Base-by-base conservation (phyloP, 2,113 vertebrate genomes). In the Perca fluviatilis region DNA sequence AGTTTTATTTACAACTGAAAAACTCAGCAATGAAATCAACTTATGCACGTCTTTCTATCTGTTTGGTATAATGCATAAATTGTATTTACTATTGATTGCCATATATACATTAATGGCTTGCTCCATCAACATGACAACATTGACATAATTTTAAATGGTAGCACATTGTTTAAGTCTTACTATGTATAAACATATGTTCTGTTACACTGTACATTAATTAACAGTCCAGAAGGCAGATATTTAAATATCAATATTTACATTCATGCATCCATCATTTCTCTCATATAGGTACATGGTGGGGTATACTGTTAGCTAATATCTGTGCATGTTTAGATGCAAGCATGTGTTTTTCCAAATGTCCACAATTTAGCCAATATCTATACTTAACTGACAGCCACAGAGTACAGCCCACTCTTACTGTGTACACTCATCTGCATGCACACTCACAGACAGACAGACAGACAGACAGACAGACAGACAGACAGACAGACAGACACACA, bases 1-100 rank as follows among this genome's bases (percentile, higher is more conserved):
- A 95, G 94, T 95, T 98, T 98, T 97, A 98, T 97, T 98, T 96
- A 97, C 96, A 97, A 96, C 96, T 97, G 97, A 97, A 95, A 96
- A 97, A 95, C 93, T 94, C 94, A 95, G 95, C 94, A 94, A 95
- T 93, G 93, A 91, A 94, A 94, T 94, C 91, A 94, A 93, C 93
- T 89, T 91, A 95, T 92, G 93, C 95, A 94, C 94, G 90, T 93
- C 89, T 87, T 86, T 89, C 86, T 93, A 94, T 95, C 94, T 91
- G 93, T 95, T 96, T 95, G 95, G 93, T 95, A 94, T 88, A 94
- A 94, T 94, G 95, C 94, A 95, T 88, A 94, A 96, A 92, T 92
- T 93, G 94, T 93, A 88, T 95, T 94, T 94, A 94, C 89, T 94
- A 95, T 93, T 93, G 94, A 95, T 95, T 94, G 94, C 91, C 91